Percentiles rank a stretch among this genome's conserved stretches.
phyloP scores from a whole-genome alignment of 2,888 invertebrate species.

The Drosophila hamatofila region DNA sequence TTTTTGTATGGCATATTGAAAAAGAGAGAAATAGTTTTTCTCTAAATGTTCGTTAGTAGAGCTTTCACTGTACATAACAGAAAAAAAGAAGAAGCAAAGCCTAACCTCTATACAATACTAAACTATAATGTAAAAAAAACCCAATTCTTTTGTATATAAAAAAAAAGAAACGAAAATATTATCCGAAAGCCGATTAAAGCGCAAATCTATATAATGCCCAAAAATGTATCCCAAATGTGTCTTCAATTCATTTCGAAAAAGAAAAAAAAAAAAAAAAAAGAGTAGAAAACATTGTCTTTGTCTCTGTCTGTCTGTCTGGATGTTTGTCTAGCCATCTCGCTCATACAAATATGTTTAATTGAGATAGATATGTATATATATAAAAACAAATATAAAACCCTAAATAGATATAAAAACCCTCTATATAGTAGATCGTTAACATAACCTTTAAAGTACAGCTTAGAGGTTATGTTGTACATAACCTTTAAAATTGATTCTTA shows the following conservation, averaged over 20 bases:
- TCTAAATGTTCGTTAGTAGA: background rate
- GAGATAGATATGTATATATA: background rate
- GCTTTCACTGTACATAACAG: background rate
- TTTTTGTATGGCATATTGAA: background rate
- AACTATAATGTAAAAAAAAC: conserved; percentile 11
- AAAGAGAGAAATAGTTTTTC: background rate
- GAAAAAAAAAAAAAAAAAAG: background rate
- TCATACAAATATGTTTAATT: background rate
- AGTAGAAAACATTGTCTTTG: background rate
- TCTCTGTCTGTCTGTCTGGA: conserved; percentile 4
- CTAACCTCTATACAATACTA: conserved; percentile 4
- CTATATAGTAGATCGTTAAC: background rate
- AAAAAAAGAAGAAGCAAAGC: background rate
- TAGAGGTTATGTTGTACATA: background rate
- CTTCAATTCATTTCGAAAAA: conserved; percentile 28
- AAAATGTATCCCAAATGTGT: conserved; percentile 27
- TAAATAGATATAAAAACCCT: too few species aligned
- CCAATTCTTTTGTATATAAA: conserved; percentile 24
- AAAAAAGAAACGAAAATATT: background rate
- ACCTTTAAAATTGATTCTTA: background rate
- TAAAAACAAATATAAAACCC: background rate
- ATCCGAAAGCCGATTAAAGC: conserved; percentile 26
- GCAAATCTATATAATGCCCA: conserved; percentile 15
- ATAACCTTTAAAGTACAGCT: background rate
- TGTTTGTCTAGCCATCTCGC: conserved; percentile 8